Conservation (phyloP, 2,113 vertebrate genomes). For the Sylvietta virens region DNA sequence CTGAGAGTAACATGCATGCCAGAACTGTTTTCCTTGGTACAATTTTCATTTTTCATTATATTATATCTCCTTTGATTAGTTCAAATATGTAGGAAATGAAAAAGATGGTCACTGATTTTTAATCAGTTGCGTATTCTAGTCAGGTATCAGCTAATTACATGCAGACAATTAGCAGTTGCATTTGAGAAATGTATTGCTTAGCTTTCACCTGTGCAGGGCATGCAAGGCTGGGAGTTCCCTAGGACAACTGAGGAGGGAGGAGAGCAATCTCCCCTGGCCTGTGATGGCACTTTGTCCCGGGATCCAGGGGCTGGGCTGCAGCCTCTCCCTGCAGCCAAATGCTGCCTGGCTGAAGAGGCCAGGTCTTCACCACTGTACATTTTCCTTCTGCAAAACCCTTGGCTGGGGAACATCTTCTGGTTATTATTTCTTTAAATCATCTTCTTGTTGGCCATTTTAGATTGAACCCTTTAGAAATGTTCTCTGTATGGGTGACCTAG, state of each 20-base stretch:
- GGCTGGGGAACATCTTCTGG: neutral
- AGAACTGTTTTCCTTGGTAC: neutral
- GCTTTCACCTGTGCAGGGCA: neutral
- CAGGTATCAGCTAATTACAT: neutral
- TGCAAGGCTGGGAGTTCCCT: neutral
- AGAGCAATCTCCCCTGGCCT: neutral
- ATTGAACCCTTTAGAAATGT: neutral
- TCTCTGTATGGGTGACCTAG: neutral
- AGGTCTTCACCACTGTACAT: neutral
- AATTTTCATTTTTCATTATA: neutral
- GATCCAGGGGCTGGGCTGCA: neutral
- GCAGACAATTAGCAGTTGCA: neutral
- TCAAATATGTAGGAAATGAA: neutral
- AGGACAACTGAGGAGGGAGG: neutral
- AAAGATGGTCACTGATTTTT: neutral
- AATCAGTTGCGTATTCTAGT: neutral
- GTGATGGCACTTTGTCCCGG: neutral
- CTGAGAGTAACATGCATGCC: neutral
- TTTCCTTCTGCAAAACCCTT: neutral
- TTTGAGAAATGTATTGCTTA: neutral
- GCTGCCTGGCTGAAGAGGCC: neutral
- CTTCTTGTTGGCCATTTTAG: neutral
- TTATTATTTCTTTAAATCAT: neutral
- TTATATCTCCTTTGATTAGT: neutral
- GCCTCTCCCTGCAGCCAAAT: neutral